Evolutionary conservation across 2,888 invertebrate genomes (phyloP), one percentile per base, ranked within the genome.

Genomic region (Heterodera filipjevi): DNA sequence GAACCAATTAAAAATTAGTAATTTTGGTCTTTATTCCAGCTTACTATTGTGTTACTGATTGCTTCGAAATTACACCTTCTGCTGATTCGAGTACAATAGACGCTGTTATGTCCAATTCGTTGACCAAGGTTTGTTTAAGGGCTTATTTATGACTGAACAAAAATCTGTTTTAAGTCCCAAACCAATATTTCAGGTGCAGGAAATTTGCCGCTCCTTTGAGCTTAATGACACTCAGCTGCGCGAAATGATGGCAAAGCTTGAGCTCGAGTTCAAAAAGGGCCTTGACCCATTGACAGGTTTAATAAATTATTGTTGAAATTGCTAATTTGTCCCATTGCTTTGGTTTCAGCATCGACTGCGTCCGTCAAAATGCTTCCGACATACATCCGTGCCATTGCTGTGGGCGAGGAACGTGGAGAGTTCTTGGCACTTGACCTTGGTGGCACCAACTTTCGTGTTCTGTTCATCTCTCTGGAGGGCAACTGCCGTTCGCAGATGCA

Each of bases 391-490:
- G 77, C 86, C 1, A 87, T 89, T 71, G 87, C 89, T 12, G 87
- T 89, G 71, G 89, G 89, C 71, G 87, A 84, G 10, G 89, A 89
- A 91, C 92, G 92, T 82, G 97, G 98, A 81, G 95, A 95, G 91
- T 97, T 95, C 90, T 91, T 99, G 89, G 97, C 98, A 5, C 92
- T 99, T 87, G 98, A 99, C 91, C 92, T 99, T 89, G 98, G 98
- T 77, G 98, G 98, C 75, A 98, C 97, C 75, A 98, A 99, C 91
- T 98, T 98, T 92, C 93, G 97, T 86, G 97, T 98, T 30, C 92
- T 98, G 84, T 92, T 96, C 80, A 95, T 99, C 76, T 81, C 83
- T n/a, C 81, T 89, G 49, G 82, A 79, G 22, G 86, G 85, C 46
- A 66, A 64, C n/a, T 44, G 68, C 44, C 16, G n/a, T 27, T 75